Evolutionary conservation across 2,797 vertebrate genomes (phyloP).

Genomic region (Streptopelia turtur): DNA sequence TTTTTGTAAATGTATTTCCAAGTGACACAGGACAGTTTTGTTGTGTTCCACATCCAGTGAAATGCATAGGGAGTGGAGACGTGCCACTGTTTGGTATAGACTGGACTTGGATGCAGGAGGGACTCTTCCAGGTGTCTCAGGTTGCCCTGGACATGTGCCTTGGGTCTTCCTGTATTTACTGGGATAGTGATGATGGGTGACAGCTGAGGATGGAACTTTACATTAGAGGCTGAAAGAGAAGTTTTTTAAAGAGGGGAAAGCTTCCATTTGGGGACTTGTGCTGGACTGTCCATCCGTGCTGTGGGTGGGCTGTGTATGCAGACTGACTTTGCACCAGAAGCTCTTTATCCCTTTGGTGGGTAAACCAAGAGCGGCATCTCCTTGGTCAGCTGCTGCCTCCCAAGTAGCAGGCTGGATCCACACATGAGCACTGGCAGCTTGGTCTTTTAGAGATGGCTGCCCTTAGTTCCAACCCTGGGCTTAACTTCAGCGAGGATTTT

Average conservation of each 20-base stretch:
- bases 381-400: neutral
- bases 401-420: neutral
- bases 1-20: neutral
- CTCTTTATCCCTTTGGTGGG: neutral
- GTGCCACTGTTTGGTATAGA: neutral
- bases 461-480: neutral
- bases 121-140: neutral
- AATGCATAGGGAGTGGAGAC: neutral
- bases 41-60: neutral
- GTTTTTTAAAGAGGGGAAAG: neutral
- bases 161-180: neutral
- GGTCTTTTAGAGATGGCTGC: accelerated
- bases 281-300: neutral
- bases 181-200: neutral
- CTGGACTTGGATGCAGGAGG: neutral
- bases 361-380: neutral
- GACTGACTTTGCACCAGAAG: neutral
- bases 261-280: neutral
- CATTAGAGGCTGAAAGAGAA: neutral
- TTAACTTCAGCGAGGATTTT: neutral
- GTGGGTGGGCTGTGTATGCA: neutral
- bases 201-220: neutral
- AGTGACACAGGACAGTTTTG: neutral
- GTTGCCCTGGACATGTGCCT: neutral
- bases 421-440: neutral